Percentiles rank a stretch among this genome's conserved stretches.
Evolutionary conservation across 2,113 vertebrate genomes (phyloP).

Genomic region (Onychostoma macrolepis): DNA sequence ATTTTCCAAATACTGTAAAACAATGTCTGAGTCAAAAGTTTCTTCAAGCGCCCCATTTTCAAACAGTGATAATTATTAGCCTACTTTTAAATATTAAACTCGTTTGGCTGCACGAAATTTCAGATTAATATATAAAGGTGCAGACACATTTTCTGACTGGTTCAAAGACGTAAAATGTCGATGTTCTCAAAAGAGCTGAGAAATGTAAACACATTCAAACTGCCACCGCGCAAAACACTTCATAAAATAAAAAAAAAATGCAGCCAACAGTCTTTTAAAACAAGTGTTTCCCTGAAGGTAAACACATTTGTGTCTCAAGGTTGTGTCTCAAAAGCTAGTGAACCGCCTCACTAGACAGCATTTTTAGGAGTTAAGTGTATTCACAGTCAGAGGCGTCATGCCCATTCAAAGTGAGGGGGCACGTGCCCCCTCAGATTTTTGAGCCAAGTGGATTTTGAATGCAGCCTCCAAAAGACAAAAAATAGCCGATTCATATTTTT

Average conservation of each 20-base stretch:
- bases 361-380: not conserved
- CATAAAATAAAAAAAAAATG: not conserved
- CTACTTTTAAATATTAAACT: not conserved
- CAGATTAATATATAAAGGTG: not conserved
- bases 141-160: not conserved
- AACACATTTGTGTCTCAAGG: not conserved
- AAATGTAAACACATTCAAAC: conserved; percentile 18
- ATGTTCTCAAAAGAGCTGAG: not conserved
- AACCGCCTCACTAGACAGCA: not conserved
- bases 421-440: too few relatives aligned
- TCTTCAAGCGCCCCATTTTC: not conserved
- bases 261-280: not conserved
- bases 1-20: conserved; percentile 16
- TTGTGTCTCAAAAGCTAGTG: not conserved
- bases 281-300: not conserved
- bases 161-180: not conserved
- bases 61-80: not conserved
- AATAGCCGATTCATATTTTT: too few relatives aligned
- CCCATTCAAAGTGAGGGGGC: too few relatives aligned
- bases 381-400: too few relatives aligned
- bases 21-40: conserved; percentile 12
- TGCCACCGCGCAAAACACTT: not conserved
- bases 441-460: too few relatives aligned
- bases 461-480: too few relatives aligned
- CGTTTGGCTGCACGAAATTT: not conserved